phyloP scores from a whole-genome alignment of 2,797 vertebrate species.

The Sarcophilus harrisii region DNA sequence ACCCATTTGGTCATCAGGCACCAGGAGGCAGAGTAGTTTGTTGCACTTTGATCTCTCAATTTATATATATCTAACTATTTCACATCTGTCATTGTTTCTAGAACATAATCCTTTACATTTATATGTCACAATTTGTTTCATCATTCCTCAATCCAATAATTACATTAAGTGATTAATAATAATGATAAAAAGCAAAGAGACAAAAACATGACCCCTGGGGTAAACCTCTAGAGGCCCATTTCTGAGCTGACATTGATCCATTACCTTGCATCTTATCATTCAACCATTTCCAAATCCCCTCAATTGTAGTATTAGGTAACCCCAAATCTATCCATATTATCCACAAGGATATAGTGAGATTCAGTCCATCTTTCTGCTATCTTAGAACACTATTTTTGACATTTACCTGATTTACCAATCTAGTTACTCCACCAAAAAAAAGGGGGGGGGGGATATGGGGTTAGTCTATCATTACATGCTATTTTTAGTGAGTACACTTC shows the following conservation, averaged over 20 bases:
- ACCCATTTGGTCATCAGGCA: not conserved
- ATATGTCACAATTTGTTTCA: not conserved
- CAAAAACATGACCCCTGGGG: not conserved
- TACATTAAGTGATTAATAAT: not conserved
- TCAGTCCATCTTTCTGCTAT: not conserved
- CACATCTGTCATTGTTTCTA: not conserved
- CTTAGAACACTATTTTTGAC: not conserved
- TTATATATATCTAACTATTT: not conserved
- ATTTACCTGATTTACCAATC: not conserved
- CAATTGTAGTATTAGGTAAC: not conserved
- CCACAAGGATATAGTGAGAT: not conserved
- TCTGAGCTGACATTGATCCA: not conserved
- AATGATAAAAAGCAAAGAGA: not conserved
- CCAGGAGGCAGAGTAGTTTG: not conserved
- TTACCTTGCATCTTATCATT: not conserved
- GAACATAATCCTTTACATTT: not conserved
- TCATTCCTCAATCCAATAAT: not conserved
- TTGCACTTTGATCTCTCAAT: not conserved
- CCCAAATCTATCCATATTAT: not conserved
- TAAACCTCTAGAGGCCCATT: not conserved
- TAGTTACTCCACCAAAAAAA: not conserved
- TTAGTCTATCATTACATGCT: not conserved
- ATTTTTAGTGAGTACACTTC: not conserved
- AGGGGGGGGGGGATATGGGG: not conserved
- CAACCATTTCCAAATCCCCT: not conserved